Evolutionary conservation across 2,797 vertebrate species (phyloP), one percentile per base, ranked within the genome.

Genomic region (Tachyglossus aculeatus): DNA sequence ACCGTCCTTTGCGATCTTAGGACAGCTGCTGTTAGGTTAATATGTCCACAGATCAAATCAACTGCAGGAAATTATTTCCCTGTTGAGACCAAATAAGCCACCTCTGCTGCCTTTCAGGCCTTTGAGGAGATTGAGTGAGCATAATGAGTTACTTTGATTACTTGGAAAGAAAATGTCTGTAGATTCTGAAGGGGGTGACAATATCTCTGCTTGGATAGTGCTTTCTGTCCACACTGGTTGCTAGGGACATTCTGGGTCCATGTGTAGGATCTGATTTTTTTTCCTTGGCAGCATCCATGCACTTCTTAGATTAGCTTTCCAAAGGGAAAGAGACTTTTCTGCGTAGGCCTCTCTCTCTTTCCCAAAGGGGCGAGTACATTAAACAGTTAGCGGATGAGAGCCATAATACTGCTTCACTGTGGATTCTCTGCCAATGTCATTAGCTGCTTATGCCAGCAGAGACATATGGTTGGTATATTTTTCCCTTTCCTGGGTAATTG

Each of bases 201-300:
- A 10, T 6, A 0, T 60, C 19, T 73, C 79, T 75, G 40, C 33
- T 72, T 73, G 67, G 56, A 48, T 45, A 62, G 41, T 56, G 51
- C 21, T 22, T 87, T 59, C 48, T 68, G 15, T 9, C 0, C 34
- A 16, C 73, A 43, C 24, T 48, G 24, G 34, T 59, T 52, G 39
- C 55, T 50, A 39, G 60, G 40, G 61, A 54, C 51, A 55, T 77
- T 68, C 44, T 58, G 45, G 29, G 24, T 69, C 31, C 27, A 1
- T 56, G 78, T 77, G 51, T 43, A 69, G 77, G 32, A 52, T 45
- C 33, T 81, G 45, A 11, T 27, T 78, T 6, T 54, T 78, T 80
- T 43, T 58, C 68, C 5, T 54, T 45, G 41, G 59, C 72, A 63
- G 8, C 38, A 31, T 33, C 58, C 59, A n/a, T n/a, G n/a, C n/a